These are phyloP conservation scores for Eurypyga helias DNA, from an alignment of 2,113 vertebrate species.

Conservation along the genomic window DNA sequence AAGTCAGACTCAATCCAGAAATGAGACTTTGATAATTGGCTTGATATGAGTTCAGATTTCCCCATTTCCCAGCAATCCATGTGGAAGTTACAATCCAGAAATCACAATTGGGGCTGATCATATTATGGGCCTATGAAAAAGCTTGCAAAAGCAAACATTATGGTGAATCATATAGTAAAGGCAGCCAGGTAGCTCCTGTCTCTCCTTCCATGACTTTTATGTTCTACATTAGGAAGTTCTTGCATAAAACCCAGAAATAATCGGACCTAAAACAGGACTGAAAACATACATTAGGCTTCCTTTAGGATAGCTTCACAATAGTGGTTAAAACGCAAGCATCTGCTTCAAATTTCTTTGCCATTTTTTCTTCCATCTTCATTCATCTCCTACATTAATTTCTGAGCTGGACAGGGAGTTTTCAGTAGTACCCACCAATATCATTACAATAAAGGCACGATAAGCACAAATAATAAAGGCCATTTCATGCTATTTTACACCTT, in stretches of 20 bases:
- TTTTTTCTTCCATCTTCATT: neutral
- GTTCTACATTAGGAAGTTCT: neutral
- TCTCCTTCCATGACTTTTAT: neutral
- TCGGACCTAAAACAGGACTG: neutral
- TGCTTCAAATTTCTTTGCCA: neutral
- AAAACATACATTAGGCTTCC: neutral
- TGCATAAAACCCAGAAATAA: accelerated
- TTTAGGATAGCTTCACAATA: neutral
- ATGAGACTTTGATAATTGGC: neutral
- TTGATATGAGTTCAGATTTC: neutral
- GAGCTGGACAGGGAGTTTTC: neutral
- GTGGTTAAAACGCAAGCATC: neutral
- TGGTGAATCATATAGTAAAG: neutral
- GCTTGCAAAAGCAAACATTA: neutral
- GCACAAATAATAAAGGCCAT: neutral
- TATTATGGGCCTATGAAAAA: neutral
- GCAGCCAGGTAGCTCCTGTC: neutral
- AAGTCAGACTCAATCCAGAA: neutral
- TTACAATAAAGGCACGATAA: neutral
- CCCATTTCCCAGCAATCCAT: neutral
- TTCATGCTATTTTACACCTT: neutral
- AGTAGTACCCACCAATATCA: neutral
- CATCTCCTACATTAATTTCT: neutral
- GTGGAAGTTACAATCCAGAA: neutral
- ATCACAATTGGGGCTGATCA: neutral